A percentile compares a stretch with the other conserved stretches of the same genome.
Conservation (phyloP, 2,113 vertebrate genomes). For the Zootoca vivipara region DNA sequence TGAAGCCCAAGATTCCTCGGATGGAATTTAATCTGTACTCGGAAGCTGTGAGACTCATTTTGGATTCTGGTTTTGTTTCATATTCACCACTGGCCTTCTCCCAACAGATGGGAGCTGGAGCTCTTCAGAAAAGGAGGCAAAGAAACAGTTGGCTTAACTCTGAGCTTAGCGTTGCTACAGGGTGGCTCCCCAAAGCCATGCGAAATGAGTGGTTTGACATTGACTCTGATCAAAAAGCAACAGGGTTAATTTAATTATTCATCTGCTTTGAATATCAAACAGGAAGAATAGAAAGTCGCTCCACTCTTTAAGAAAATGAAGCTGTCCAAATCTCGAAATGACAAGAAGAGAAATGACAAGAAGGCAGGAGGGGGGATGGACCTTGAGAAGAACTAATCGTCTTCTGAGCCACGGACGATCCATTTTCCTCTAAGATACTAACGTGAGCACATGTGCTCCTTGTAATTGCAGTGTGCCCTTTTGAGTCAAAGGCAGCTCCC, state of each 20-base stretch:
- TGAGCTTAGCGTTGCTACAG: neutral
- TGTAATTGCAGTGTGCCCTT: neutral
- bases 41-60: neutral
- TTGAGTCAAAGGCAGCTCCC: neutral
- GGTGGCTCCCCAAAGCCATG: neutral
- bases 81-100: neutral
- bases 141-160: neutral
- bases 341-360: no score
- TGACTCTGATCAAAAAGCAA: conserved; percentile 7
- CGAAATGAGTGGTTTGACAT: neutral
- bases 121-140: neutral
- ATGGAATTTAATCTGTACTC: neutral
- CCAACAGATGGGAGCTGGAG: neutral
- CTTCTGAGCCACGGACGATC: neutral
- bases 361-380: no score
- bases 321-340: neutral
- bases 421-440: neutral
- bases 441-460: neutral
- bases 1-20: neutral
- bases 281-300: neutral
- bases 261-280: conserved; percentile 5
- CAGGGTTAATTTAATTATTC: conserved; percentile 1
- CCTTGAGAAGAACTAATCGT: neutral
- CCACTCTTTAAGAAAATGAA: neutral
- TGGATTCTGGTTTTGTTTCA: conserved; percentile 7